These are phyloP conservation scores for Pseudomyrmex dendroicus DNA, from an alignment of 1,140 invertebrate genomes.

Conservation along the genomic window DNA sequence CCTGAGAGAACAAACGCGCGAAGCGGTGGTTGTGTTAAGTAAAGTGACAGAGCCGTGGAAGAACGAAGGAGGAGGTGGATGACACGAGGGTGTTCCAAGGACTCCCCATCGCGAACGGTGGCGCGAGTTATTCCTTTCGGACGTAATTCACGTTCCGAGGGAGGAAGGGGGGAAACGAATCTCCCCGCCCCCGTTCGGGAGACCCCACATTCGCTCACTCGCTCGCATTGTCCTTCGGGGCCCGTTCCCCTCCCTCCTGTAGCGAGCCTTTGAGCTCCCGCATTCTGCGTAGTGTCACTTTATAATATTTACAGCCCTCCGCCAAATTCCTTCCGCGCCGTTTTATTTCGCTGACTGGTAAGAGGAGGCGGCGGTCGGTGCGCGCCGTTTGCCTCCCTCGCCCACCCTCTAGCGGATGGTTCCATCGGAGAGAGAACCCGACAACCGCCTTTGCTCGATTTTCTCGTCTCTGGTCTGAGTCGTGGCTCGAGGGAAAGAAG, in stretches of 20 bases:
- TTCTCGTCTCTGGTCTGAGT: slow-evolving; percentile 68
- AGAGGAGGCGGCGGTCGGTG: slow-evolving; percentile 22
- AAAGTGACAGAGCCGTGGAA: background rate
- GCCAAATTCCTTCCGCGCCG: slow-evolving; percentile 79
- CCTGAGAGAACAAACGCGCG: background rate
- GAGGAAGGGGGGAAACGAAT: background rate
- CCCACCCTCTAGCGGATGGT: slow-evolving; percentile 24
- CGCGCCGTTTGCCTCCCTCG: slow-evolving; percentile 42
- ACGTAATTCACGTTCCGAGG: slow-evolving; percentile 75
- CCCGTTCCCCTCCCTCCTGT: slow-evolving; percentile 35
- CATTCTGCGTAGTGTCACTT: slow-evolving; percentile 80
- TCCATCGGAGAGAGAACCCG: slow-evolving; percentile 15
- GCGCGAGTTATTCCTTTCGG: slow-evolving; percentile 74
- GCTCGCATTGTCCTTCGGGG: slow-evolving; percentile 68
- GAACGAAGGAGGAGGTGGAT: slow-evolving; percentile 6
- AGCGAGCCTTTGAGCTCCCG: slow-evolving; percentile 75
- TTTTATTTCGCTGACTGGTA: slow-evolving; percentile 75
- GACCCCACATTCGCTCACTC: slow-evolving; percentile 39
- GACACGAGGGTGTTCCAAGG: slow-evolving; percentile 62
- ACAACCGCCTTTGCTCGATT: slow-evolving; percentile 72
- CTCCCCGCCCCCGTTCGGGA: background rate
- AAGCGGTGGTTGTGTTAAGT: background rate
- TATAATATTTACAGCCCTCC: slow-evolving; percentile 82
- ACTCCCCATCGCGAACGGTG: slow-evolving; percentile 75
- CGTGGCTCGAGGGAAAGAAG: slow-evolving; percentile 47